Conservation (phyloP, 64 coral and sea anemone genomes). For the Pocillopora damicornis region DNA sequence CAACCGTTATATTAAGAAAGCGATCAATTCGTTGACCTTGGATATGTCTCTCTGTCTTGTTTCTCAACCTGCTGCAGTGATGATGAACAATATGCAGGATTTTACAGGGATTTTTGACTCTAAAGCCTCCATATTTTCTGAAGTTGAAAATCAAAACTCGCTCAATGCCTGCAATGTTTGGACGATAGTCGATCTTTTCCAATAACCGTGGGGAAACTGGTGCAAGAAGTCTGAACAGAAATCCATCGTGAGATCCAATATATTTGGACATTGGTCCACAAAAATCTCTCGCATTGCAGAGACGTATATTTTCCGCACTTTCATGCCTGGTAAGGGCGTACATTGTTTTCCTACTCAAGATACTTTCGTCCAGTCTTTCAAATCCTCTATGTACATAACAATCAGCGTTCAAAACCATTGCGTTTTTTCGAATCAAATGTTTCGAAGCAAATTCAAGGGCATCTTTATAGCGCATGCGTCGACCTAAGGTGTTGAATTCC, state of each 20-base stretch:
- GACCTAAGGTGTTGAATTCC: conserved; percentile 17
- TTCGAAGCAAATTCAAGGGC: conserved; percentile 69
- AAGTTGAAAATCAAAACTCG: conserved; percentile 74
- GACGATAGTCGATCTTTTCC: conserved; percentile 52
- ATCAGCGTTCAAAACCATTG: conserved; percentile 84
- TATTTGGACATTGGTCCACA: conserved; percentile 76
- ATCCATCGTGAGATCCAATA: conserved; percentile 97
- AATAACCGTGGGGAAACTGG: conserved; percentile 53
- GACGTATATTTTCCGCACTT: conserved; percentile 17
- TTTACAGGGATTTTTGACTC: conserved; percentile 85
- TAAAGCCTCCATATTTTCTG: conserved; percentile 55
- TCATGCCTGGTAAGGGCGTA: conserved; percentile 94
- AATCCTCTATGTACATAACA: conserved; percentile 88
- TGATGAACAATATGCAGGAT: conserved; percentile 80
- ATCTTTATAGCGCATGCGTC: conserved; percentile 76
- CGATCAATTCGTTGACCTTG: conserved; percentile 50
- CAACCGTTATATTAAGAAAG: conserved; percentile 56
- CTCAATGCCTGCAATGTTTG: conserved; percentile 77
- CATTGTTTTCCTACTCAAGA: conserved; percentile 43
- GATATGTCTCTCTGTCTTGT: conserved; percentile 44
- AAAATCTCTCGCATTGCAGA: conserved; percentile 65
- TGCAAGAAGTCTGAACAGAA: conserved; percentile 63
- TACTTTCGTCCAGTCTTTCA: conserved; percentile 45
- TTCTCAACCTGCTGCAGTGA: conserved; percentile 66
- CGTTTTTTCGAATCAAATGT: conserved; percentile 53